phyloP scores from a whole-genome alignment of 2,797 vertebrate species.

The Hyperoplus lanceolatus region DNA sequence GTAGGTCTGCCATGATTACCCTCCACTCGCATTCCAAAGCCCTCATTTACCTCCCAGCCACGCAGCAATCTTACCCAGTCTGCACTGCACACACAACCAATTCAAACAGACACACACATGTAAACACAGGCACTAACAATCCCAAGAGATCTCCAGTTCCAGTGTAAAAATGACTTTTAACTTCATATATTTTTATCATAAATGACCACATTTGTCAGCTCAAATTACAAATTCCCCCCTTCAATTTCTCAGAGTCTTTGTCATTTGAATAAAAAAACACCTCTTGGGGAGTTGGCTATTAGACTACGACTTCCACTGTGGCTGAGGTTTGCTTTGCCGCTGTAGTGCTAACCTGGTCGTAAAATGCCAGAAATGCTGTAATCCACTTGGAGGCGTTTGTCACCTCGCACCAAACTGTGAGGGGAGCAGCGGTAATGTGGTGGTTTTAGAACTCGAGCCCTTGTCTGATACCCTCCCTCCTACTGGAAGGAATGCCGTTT shows the following conservation, averaged over 20 bases:
- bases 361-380: conserved; percentile 80
- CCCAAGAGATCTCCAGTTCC: conserved; percentile 17
- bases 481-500: conserved; percentile 63
- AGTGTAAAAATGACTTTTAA: conserved; percentile 45
- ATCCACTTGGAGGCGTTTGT: conserved; percentile 79
- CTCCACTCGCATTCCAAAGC: conserved; percentile 80
- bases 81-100: conserved; percentile 48
- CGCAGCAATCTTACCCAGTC: conserved; percentile 79
- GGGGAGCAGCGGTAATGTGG: conserved; percentile 56
- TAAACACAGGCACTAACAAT: conserved; percentile 49
- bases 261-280: conserved; percentile 7
- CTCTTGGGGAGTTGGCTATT: background rate
- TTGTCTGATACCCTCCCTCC: conserved; percentile 56
- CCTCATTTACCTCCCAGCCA: conserved; percentile 82
- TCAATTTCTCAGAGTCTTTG: background rate
- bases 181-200: conserved; percentile 42
- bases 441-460: conserved; percentile 33
- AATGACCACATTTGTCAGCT: conserved; percentile 33
- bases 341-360: conserved; percentile 74
- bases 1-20: conserved; percentile 80
- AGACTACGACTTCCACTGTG: conserved; percentile 19
- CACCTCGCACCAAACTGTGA: conserved; percentile 78
- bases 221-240: background rate
- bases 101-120: conserved; percentile 19
- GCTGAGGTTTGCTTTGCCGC: conserved; percentile 57